Percentiles rank a stretch among this genome's conserved stretches.
phyloP scores from a whole-genome alignment of 1,140 invertebrate species.

The Drosophila arawakana region DNA sequence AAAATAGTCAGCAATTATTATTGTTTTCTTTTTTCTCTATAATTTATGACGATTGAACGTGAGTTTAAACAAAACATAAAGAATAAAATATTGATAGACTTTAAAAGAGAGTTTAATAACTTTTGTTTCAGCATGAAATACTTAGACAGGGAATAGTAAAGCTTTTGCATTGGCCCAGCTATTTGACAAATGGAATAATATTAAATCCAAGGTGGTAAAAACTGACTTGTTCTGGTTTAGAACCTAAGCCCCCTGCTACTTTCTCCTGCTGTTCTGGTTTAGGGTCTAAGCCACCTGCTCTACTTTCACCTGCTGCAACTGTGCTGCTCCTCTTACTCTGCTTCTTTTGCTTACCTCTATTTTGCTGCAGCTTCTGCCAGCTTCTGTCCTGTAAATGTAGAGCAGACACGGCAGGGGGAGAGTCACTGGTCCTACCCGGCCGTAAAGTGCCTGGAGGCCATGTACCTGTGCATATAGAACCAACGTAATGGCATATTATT shows the following conservation, averaged over 20 bases:
- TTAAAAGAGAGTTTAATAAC: not conserved
- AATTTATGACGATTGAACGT: conserved; percentile 19
- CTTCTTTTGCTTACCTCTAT: too few species aligned
- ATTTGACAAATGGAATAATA: conserved; percentile 51
- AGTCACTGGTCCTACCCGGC: not conserved
- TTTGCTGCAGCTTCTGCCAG: too few species aligned
- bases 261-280: not conserved
- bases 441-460: not conserved
- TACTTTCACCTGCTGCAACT: not conserved
- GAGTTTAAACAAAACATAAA: not conserved
- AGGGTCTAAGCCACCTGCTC: too few species aligned
- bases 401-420: too few species aligned
- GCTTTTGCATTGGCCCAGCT: not conserved
- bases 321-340: not conserved
- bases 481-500: conserved; percentile 18
- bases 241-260: not conserved
- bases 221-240: conserved; percentile 8
- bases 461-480: conserved; percentile 36
- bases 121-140: too few species aligned
- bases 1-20: not conserved
- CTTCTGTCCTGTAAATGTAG: too few species aligned
- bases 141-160: too few species aligned
- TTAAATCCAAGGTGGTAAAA: conserved; percentile 11
- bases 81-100: not conserved
- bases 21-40: not conserved